These are phyloP conservation scores for Hydrotaea diabolus DNA, from an alignment of 2,888 invertebrate genomes.

Conservation along the genomic window DNA sequence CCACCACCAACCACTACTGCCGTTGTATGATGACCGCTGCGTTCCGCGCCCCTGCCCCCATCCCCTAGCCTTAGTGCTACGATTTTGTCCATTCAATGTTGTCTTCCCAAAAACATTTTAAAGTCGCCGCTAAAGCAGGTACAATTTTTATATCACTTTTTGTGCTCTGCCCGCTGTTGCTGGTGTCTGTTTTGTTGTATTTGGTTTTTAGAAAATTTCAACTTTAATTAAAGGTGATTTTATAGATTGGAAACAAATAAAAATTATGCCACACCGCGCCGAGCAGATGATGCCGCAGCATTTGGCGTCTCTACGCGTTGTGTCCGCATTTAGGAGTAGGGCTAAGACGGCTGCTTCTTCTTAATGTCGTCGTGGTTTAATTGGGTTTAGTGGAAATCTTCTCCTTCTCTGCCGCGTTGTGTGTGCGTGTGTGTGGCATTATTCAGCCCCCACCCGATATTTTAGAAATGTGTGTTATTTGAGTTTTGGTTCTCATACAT, in stretches of 20 bases:
- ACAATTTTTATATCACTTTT: slow-evolving; percentile 56
- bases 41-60: neutral
- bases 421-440: slow-evolving; percentile 16
- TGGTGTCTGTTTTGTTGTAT: neutral
- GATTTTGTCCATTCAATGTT: neutral
- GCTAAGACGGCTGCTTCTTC: neutral
- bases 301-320: neutral
- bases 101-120: slow-evolving; percentile 37
- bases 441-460: too few species aligned
- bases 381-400: slow-evolving; percentile 26
- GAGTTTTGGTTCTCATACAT: slow-evolving; percentile 24
- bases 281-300: slow-evolving; percentile 5
- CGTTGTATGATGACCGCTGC: neutral
- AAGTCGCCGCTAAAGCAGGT: slow-evolving; percentile 65
- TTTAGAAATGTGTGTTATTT: neutral
- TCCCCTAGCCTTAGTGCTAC: neutral
- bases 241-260: slow-evolving; percentile 41
- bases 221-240: slow-evolving; percentile 53
- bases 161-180: neutral
- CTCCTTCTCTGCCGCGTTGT: too few species aligned
- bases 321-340: slow-evolving; percentile 5
- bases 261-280: slow-evolving; percentile 31
- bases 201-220: slow-evolving; percentile 22
- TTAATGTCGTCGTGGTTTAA: slow-evolving; percentile 38
- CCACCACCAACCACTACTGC: slow-evolving; percentile 6